Base-by-base conservation (phyloP, 2,113 vertebrate species). In the Dicrurus megarhynchus region DNA sequence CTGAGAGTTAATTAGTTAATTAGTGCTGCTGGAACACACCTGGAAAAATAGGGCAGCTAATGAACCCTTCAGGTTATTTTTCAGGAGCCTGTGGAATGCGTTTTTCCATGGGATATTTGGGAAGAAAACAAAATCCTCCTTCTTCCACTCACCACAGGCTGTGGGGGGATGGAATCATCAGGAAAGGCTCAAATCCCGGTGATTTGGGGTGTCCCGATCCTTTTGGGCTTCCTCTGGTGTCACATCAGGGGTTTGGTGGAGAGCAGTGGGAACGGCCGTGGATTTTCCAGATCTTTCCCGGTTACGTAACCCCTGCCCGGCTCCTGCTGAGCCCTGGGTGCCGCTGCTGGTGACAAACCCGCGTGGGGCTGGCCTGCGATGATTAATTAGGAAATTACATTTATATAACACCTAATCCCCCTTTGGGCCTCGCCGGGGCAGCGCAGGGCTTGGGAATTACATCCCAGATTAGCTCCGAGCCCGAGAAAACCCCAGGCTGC, bases 1-100 rank as follows among this genome's bases (percentile, higher is more conserved):
- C 99, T 99, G 98, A 92, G 98, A 99, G 98, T 99, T 99, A 98
- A 87, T 87, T 87, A 99, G 98, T 99, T 99, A 98, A 99, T 99
- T 99, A 99, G 97, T 52, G 97, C 98, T 97, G 98, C 98, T 98
- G 98, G 98, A 95, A 96, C 97, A 98, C 98, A 99, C 98, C 98
- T 99, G 98, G 98, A 98, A 98, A 98, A 98, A 97, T 83, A 98
- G 98, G 98, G 97, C 96, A 91, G 86, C 97, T 97, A 96, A 95
- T 37, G 79, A 97, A 92, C 52, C 60, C 96, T 93, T 78, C 22
- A n/a, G 85, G 70, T 78, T 21, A 6, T 79, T 82, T 97, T 95
- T 96, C 97, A 97, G 97, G 97, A 90, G 93, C 90, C 73, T n/a
- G 32, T 2, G 88, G 47, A 20, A 70, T 1, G 19, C 19, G 4